A percentile compares a stretch with the other conserved stretches of the same genome.
phyloP scores from a whole-genome alignment of 2,888 invertebrate species.

The Athripsodes cinereus region DNA sequence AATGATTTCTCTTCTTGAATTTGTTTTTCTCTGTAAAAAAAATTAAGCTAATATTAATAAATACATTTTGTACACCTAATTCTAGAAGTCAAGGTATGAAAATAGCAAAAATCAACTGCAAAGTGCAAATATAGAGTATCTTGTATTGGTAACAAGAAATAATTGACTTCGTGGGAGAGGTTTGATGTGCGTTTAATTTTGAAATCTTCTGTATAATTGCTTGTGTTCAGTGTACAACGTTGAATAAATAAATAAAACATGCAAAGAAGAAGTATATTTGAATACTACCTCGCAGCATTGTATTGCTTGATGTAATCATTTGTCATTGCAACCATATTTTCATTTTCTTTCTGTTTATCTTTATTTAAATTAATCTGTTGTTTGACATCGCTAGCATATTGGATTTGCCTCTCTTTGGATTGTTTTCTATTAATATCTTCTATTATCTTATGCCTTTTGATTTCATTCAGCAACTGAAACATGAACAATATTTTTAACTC shows the following conservation, averaged over 20 bases:
- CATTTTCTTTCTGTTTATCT: conserved; percentile 2
- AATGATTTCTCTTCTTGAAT: conserved; percentile 17
- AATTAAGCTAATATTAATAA: too few relatives aligned
- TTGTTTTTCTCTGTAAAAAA: conserved; percentile 13
- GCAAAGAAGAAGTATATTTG: neutral
- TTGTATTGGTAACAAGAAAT: too few relatives aligned
- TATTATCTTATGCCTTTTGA: conserved; percentile 10
- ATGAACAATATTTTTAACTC: neutral
- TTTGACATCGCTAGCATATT: conserved; percentile 11
- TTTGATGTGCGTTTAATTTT: too few relatives aligned
- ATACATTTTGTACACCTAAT: neutral
- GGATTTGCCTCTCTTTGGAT: conserved; percentile 1
- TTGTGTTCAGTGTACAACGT: too few relatives aligned
- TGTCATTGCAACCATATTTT: conserved; percentile 8
- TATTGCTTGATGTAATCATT: conserved; percentile 16
- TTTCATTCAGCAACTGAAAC: conserved; percentile 10
- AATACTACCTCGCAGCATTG: conserved; percentile 16
- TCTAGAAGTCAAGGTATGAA: neutral
- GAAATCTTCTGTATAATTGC: too few relatives aligned
- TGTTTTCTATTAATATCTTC: conserved; percentile 11
- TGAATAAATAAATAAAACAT: neutral
- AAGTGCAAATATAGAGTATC: too few relatives aligned
- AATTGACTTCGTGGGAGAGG: too few relatives aligned
- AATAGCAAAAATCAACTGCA: neutral
- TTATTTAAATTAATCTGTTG: conserved; percentile 15